phyloP scores from a whole-genome alignment of 2,888 invertebrate species.

The Microctonus brassicae region DNA sequence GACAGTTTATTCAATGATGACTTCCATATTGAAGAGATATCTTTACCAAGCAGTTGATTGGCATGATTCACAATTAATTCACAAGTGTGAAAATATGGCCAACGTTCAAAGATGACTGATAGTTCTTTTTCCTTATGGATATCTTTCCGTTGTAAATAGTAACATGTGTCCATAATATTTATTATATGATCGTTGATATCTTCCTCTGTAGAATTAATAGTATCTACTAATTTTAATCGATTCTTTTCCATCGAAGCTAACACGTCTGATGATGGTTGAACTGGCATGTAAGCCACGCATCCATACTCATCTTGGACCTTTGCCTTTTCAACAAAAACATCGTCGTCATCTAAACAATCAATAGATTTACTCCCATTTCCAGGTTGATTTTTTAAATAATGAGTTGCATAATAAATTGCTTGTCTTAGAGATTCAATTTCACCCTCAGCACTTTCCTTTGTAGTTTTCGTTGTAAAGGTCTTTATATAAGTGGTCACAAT shows the following conservation, averaged over 20 bases:
- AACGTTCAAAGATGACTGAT: neutral
- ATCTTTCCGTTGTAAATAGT: neutral
- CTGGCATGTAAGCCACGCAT: conserved; percentile 3
- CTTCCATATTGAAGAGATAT: neutral
- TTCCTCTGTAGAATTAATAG: neutral
- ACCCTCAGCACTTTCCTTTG: too few species aligned
- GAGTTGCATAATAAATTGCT: too few species aligned
- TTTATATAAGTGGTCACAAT: too few species aligned
- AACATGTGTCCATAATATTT: neutral
- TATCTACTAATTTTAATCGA: neutral
- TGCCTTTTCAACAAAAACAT: too few species aligned
- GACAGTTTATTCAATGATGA: neutral
- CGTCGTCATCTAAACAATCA: too few species aligned
- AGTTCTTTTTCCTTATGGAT: neutral
- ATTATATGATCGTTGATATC: neutral
- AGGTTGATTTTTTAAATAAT: too few species aligned
- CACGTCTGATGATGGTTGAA: neutral
- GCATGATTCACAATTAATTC: neutral
- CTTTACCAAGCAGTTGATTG: neutral
- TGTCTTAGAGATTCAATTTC: too few species aligned
- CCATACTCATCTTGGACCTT: too few species aligned
- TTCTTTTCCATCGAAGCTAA: neutral
- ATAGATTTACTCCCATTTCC: too few species aligned
- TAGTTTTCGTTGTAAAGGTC: too few species aligned
- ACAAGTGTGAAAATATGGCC: neutral